A percentile compares a stretch with the other conserved stretches of the same genome.
Evolutionary conservation across 2,113 vertebrate species (phyloP).

Genomic region (Peromyscus leucopus): DNA sequence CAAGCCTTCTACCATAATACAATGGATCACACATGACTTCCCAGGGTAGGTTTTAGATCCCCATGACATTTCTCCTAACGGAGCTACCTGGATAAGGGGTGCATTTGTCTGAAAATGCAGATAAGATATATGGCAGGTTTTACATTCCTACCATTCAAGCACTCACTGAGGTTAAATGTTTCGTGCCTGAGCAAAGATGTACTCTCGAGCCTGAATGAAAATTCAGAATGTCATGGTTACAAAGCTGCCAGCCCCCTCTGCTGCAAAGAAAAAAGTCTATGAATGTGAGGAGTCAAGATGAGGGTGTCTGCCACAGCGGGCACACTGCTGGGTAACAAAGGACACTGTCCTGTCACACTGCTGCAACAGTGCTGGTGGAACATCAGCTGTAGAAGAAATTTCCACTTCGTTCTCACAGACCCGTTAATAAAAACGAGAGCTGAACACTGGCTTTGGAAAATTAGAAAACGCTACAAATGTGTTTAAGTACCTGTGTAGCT

Average conservation of each 20-base stretch:
- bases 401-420: neutral
- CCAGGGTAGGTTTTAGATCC: rapidly evolving
- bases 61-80: rapidly evolving
- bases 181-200: neutral
- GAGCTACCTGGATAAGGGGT: neutral
- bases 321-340: neutral
- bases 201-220: neutral
- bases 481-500: neutral
- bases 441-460: slow-evolving; percentile 10
- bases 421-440: neutral
- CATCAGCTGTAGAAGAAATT: neutral
- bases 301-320: neutral
- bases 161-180: neutral
- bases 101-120: neutral
- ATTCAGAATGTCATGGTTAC: neutral
- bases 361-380: neutral
- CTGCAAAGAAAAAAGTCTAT: neutral
- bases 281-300: neutral
- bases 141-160: neutral
- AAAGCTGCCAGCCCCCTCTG: neutral
- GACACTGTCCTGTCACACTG: neutral
- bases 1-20: neutral
- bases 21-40: neutral
- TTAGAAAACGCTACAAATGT: neutral
- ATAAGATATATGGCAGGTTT: neutral